phyloP scores from a whole-genome alignment of 2,797 vertebrate genomes.

The Epinephelus coioides region DNA sequence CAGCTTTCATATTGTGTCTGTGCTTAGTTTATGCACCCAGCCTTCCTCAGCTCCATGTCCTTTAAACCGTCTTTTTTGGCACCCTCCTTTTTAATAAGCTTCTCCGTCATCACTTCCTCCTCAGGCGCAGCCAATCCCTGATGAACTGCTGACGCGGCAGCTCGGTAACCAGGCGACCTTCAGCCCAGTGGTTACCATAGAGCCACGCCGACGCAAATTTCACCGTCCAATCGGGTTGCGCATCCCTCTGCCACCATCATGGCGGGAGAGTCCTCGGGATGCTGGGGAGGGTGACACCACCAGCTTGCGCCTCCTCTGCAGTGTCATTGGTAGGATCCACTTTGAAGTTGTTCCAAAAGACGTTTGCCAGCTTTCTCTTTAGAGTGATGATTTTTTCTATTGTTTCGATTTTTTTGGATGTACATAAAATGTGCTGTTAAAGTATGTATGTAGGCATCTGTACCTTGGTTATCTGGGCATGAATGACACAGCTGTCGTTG shows the following conservation, averaged over 20 bases:
- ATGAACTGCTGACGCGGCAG: constrained; percentile 95
- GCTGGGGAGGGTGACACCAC: constrained; percentile 96
- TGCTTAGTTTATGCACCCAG: constrained; percentile 5
- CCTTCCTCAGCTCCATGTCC: constrained; percentile 25
- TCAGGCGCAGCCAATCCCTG: constrained; percentile 96
- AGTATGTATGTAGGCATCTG: background rate
- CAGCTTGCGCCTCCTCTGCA: constrained; percentile 97
- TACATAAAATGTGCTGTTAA: background rate
- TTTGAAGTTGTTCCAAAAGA: background rate
- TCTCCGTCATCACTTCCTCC: constrained; percentile 2
- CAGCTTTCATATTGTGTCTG: constrained; percentile 15
- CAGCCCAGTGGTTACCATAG: constrained; percentile 98
- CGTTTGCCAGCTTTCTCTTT: background rate
- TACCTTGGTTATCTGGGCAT: constrained; percentile 3
- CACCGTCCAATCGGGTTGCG: constrained; percentile 96
- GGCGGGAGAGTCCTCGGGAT: constrained; percentile 94
- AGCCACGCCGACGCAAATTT: constrained; percentile 96
- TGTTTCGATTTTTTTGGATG: background rate
- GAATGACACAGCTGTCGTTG: constrained; percentile 49
- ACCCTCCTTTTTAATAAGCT: constrained; percentile 7
- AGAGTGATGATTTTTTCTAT: background rate
- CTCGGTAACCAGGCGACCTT: constrained; percentile 99
- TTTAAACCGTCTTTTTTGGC: background rate
- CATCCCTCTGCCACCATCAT: constrained; percentile 95
- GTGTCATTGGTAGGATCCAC: constrained; percentile 91